Evolutionary conservation across 2,113 vertebrate genomes (phyloP), one percentile per base, ranked within the genome.

Genomic region (Lonchura striata): DNA sequence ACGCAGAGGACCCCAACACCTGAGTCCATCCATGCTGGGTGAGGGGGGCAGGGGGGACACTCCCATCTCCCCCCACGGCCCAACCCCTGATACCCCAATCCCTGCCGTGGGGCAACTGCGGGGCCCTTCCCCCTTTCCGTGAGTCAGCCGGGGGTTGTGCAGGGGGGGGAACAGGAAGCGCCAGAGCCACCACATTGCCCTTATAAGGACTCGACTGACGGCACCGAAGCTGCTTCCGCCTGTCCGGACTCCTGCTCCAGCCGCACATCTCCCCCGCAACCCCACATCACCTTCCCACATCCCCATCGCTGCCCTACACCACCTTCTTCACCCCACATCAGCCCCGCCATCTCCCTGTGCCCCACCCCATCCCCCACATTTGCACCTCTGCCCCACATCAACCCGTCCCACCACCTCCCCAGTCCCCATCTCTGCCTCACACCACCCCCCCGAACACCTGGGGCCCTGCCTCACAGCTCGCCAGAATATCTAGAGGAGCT

Each of bases 1-100:
- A 37, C 3, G 1, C 2, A 18, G 25, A 11, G 6, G 15, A 5
- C 23, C 23, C 15, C 11, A 15, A 28, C 17, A 31, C 37, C 25
- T 12, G 61, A 21, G 13, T 59, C 31, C 30, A 8, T 41, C 24
- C 15, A 0, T 7, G 70, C 52, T 24, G 60, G 19, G 13, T 19
- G 50, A 53, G 10, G 10, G n/a, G 11, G 15, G 18, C 4, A 1
- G 8, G 31, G 42, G 30, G 7, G 6, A 28, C 50, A 10, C 24
- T 16, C 10, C 15, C 35, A 17, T 31, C 11, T 1, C 1, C 41
- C 11, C 30, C 52, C 11, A 18, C 5, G 2, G 52, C 35, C 16
- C 61, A 21, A 6, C 14, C 23, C 50, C 17, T 10, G 53, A 19
- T 15, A 52, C 53, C 72, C 39, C 63, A 39, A 0, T 69, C 60